Base-by-base conservation (phyloP, 2,113 vertebrate species). In the Poecilia latipinna region DNA sequence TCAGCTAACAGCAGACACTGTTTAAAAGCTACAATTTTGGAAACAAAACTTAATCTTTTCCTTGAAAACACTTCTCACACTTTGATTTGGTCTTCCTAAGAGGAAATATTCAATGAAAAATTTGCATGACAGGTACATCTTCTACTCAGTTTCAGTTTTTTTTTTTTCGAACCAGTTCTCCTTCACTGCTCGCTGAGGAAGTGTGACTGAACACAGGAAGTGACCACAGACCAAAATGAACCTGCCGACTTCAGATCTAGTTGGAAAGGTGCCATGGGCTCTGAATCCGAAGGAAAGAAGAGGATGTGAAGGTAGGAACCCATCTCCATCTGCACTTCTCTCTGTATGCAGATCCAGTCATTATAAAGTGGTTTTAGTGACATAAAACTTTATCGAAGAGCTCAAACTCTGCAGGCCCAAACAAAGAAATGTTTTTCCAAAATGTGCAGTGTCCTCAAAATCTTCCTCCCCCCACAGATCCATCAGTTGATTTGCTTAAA, bases 141-240 rank as follows among this genome's bases (percentile, higher is more conserved):
- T 61, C 29, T 65, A 63, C 61, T 63, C 1, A 0, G 22, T 76
- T 74, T 71, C 66, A 68, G 31, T 68, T 33, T 15, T 10, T 35
- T 37, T 37, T 37, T 37, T 11, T 6, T n/a, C n/a, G n/a, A 51
- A 19, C 5, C 24, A 33, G 6, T 8, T 57, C 31, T 61, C 26
- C 74, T 24, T 51, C 35, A 29, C 3, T 0, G 22, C 13, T 13
- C 44, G 31, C 1, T 0, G 57, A 5, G 66, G 79, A 82, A 85
- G 51, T 63, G 82, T 79, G 64, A 62, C 1, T 4, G 64, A 81
- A 19, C 22, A n/a, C 64, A 69, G 62, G 79, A 86, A 82, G 15
- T 0, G 48, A 61, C 54, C 29, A 57, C 26, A 29, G 24, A 19
- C 63, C 29, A 70, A 78, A 82, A 68, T 67, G 57, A 77, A 77